Evolutionary conservation across 2,888 invertebrate genomes (phyloP).

Genomic region (Zelleria hepariella): DNA sequence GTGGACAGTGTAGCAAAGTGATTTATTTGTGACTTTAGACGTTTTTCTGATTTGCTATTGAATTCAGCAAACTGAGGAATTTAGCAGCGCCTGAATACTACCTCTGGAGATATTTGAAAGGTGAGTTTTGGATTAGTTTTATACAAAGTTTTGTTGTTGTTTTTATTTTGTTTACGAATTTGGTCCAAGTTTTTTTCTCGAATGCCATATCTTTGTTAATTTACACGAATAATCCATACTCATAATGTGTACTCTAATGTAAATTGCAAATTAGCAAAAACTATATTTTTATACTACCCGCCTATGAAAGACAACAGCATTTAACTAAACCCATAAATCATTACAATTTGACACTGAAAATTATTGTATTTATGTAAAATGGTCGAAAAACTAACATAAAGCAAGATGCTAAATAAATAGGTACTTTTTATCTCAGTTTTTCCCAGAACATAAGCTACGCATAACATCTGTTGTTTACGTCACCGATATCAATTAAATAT

Average conservation of each 20-base stretch:
- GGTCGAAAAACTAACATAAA: no score
- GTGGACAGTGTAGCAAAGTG: conserved; percentile 51
- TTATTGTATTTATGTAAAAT: no score
- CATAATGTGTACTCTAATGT: not conserved
- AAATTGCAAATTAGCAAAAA: not conserved
- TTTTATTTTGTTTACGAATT: conserved; percentile 25
- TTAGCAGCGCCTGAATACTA: conserved; percentile 49
- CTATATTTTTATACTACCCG: no score
- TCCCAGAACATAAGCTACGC: not conserved
- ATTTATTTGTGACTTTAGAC: conserved; percentile 38
- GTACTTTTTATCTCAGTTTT: not conserved
- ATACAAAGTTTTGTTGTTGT: conserved; percentile 10
- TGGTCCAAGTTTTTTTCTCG: conserved; percentile 40
- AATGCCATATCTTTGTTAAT: no score
- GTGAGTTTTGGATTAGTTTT: conserved; percentile 26
- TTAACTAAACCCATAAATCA: no score
- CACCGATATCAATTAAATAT: conserved; percentile 36
- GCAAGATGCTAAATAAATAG: no score
- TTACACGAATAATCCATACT: not conserved
- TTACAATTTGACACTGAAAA: no score
- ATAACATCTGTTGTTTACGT: conserved; percentile 21
- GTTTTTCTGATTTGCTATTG: conserved; percentile 28
- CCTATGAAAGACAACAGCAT: no score
- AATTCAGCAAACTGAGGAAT: conserved; percentile 59
- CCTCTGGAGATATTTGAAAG: conserved; percentile 65